Evolutionary conservation across 2,797 vertebrate genomes (phyloP).

Genomic region (Macropus fuliginosus): DNA sequence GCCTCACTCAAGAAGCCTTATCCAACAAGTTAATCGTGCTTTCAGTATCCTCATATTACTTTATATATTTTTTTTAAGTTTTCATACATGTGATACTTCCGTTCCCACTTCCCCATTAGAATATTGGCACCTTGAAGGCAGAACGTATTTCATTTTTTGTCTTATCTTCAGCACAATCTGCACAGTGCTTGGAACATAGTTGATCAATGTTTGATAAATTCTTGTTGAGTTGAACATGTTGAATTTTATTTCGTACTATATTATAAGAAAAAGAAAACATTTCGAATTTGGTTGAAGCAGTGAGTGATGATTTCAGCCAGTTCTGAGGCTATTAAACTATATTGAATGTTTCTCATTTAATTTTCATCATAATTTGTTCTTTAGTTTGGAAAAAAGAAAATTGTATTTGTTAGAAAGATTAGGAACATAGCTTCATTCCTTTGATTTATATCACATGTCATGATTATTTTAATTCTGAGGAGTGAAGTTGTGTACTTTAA

Average conservation of each 20-base stretch:
- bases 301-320: slow-evolving; percentile 16
- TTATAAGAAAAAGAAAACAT: not conserved
- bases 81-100: not conserved
- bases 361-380: slow-evolving; percentile 19
- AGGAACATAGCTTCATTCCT: slow-evolving; percentile 3
- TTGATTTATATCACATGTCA: slow-evolving; percentile 46
- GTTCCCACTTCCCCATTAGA: not conserved
- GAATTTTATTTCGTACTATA: not conserved
- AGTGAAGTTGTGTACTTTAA: slow-evolving; percentile 21
- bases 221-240: not conserved
- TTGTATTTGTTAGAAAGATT: not conserved
- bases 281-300: not conserved
- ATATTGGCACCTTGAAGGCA: not conserved
- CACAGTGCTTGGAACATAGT: not conserved
- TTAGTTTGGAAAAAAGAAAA: slow-evolving; percentile 22
- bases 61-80: too few relatives aligned
- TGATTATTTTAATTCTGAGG: not conserved
- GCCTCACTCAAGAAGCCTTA: not conserved
- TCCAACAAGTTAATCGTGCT: not conserved
- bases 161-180: not conserved
- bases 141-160: not conserved
- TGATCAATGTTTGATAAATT: not conserved
- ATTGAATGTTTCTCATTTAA: slow-evolving; percentile 33
- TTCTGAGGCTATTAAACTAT: slow-evolving; percentile 15
- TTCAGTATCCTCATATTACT: not conserved